phyloP scores from a whole-genome alignment of 2,113 vertebrate species.

The Dissostichus mawsoni region DNA sequence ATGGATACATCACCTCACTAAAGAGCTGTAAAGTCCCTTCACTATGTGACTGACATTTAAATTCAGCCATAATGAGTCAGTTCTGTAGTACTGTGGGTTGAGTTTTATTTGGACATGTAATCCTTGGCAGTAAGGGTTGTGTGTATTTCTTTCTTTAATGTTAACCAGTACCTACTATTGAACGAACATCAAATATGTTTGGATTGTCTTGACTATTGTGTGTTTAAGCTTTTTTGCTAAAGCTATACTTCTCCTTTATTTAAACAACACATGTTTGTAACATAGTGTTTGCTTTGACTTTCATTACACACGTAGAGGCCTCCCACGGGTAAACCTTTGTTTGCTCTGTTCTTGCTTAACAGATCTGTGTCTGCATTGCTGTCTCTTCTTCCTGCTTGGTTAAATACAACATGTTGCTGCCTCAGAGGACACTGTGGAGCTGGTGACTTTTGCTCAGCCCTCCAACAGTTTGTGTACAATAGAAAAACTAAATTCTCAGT shows the following conservation, averaged over 20 bases:
- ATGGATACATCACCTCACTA: no score
- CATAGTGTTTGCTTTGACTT: no score
- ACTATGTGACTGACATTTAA: neutral
- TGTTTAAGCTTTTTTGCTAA: neutral
- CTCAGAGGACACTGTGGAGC: neutral
- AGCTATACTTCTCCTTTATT: no score
- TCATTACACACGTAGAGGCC: no score
- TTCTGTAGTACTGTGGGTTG: neutral
- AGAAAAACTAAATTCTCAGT: neutral
- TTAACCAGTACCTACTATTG: neutral
- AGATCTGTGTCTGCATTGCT: no score
- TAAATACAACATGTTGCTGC: no score
- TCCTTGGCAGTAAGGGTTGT: neutral
- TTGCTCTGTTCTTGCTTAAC: no score
- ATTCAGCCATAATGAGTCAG: neutral
- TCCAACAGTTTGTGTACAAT: neutral
- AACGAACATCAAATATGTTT: neutral
- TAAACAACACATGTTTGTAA: no score
- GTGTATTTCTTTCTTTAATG: neutral
- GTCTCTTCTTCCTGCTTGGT: no score
- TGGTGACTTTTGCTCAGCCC: neutral
- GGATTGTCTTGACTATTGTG: neutral
- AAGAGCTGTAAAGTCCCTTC: neutral
- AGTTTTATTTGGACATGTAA: neutral
- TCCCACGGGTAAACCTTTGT: no score